phyloP scores from a whole-genome alignment of 2,888 invertebrate genomes.

The Seira musarum region DNA sequence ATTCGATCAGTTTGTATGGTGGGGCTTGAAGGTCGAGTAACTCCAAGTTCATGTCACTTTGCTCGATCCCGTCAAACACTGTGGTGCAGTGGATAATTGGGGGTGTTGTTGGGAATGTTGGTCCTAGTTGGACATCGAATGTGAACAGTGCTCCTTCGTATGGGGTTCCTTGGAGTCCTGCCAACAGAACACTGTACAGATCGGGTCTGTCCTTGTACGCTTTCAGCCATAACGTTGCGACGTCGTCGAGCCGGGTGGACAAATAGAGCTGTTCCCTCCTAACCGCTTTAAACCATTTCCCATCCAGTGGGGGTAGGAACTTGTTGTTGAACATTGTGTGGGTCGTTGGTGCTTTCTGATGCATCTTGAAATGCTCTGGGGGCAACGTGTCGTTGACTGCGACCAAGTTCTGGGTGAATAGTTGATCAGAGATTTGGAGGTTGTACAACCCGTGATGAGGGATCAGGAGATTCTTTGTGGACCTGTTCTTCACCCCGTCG shows the following conservation, averaged over 20 bases:
- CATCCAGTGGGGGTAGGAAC: not conserved
- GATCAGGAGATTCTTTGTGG: no score
- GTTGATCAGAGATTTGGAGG: constrained; percentile 16
- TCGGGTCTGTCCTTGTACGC: constrained; percentile 74
- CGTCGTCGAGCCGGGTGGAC: constrained; percentile 3
- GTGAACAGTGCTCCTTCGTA: constrained; percentile 95
- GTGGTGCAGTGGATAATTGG: constrained; percentile 74
- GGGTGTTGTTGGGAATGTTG: constrained; percentile 90
- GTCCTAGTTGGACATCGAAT: constrained; percentile 94
- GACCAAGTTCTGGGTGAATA: constrained; percentile 22
- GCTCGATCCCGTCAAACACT: not conserved
- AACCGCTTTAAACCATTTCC: constrained; percentile 28
- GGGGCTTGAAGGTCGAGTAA: not conserved
- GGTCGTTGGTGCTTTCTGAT: constrained; percentile 25
- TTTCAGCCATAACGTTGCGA: constrained; percentile 41
- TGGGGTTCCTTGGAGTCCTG: constrained; percentile 91
- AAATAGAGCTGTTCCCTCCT: constrained; percentile 23
- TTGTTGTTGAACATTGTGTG: constrained; percentile 32
- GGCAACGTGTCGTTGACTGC: not conserved
- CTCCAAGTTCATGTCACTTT: constrained; percentile 9
- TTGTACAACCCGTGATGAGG: constrained; percentile 8
- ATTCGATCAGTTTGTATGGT: constrained; percentile 21
- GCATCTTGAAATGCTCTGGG: constrained; percentile 41
- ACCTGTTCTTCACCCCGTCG: no score
- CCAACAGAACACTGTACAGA: constrained; percentile 91